Evolutionary conservation across 2,113 vertebrate species (phyloP), one percentile per base, ranked within the genome.

Genomic region (Melierax canorus): DNA sequence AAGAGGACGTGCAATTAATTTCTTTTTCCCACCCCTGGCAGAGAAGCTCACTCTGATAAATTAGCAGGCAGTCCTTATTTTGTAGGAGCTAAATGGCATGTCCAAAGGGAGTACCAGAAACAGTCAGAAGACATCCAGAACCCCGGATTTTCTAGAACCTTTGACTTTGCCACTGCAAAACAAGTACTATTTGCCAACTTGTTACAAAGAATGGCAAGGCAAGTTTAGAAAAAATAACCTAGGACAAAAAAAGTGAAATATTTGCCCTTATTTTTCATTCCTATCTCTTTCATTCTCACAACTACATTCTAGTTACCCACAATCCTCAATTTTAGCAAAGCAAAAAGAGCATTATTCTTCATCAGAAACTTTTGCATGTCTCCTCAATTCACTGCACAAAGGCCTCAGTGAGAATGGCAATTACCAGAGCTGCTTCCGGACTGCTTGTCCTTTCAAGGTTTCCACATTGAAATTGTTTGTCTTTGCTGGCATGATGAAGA

Each of bases 381-480:
- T 59, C 21, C 88, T 86, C 67, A 53, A 10, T 12, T 67, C 20
- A n/a, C 14, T 32, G 69, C 13, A 43, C 1, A 46, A 76, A 34
- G 63, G 48, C 11, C 24, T n/a, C 15, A 21, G 48, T 56, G 66
- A 86, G 53, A 91, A 14, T 1, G 9, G 62, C 38, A 73, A 43
- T 98, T 98, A 99, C 99, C 99, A 99, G 19, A 99, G 98, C 95
- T 99, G 99, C 92, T 99, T 99, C 55, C 99, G 98, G 21, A 99
- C 97, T 3, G 99, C 99, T 94, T 99, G 99, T 38, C 99, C 99
- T 97, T 99, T 99, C 95, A 99, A 95, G 3, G 99, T 99, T 97
- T 99, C 99, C 98, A 99, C 99, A 0, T 99, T 99, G 97, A 99
- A 99, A 97, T 99, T 99, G 96, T 99, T 99, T 36, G 99, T 99